Percentiles rank a stretch among this genome's conserved stretches.
Conservation (phyloP, 2,888 invertebrate genomes). For the Vandiemenella viatica region DNA sequence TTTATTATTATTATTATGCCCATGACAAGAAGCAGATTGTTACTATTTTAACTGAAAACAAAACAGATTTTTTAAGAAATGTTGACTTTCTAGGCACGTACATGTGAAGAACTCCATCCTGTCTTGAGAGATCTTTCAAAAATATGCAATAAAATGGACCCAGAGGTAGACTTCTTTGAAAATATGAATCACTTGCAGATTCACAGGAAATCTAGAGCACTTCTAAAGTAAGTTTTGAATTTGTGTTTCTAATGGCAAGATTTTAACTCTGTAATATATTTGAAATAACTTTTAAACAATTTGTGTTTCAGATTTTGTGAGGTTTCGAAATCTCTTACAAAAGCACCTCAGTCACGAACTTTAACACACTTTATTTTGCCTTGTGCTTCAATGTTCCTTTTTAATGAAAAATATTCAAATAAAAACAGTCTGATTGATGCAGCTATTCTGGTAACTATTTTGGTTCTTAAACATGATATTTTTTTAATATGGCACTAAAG, state of each 20-base stretch:
- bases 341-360: constrained; percentile 46
- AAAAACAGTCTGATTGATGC: constrained; percentile 73
- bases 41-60: background rate
- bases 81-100: constrained; percentile 40
- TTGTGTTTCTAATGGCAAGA: no score
- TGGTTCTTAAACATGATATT: background rate
- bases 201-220: constrained; percentile 70
- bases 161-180: constrained; percentile 87
- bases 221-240: constrained; percentile 39
- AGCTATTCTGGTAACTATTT: constrained; percentile 46
- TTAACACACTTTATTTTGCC: constrained; percentile 77
- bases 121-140: constrained; percentile 54
- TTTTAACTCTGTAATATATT: no score
- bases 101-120: constrained; percentile 53
- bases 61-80: no score
- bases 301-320: constrained; percentile 37
- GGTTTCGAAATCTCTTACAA: constrained; percentile 42
- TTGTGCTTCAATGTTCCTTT: constrained; percentile 61
- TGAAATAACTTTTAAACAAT: no score
- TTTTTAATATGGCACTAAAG: background rate
- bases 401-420: constrained; percentile 55
- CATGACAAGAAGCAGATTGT: no score
- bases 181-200: constrained; percentile 79
- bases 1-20: no score
- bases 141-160: constrained; percentile 51